Evolutionary conservation across 2,797 vertebrate species (phyloP), one percentile per base, ranked within the genome.

Genomic region (Valencia hispanica): DNA sequence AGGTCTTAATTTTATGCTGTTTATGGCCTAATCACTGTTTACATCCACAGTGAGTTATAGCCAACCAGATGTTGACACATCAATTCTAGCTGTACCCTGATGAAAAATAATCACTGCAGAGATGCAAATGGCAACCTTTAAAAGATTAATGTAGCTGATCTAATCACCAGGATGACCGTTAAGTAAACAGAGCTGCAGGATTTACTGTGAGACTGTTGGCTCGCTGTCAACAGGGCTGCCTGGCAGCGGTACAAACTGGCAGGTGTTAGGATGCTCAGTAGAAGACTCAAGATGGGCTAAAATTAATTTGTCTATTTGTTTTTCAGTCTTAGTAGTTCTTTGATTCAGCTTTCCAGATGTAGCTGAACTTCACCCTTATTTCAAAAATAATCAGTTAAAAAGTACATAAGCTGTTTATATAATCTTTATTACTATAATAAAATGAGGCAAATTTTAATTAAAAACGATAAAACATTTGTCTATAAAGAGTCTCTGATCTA

Each of bases 61-160:
- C 32, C 59, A 66, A 55, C 84, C 90, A 92, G 88, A 91, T 90
- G 87, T 86, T 39, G 73, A 77, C 63, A 74, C 71, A 4, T 89
- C 68, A 88, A 79, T 79, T 80, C 41, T 73, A 70, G 53, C 74
- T 71, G 9, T 50, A 18, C 78, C 59, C 34, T 86, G 78, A 84
- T 79, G 75, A 74, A 68, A 59, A 47, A 74, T 78, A 70, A 34
- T 81, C 53, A 74, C 20, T 86, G 69, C 72, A 77, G 79, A 72
- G 72, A 75, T 75, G 61, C 79, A 88, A 80, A 88, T 75, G 43
- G 68, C 79, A 85, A 73, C 78, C 78, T 88, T 86, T 80, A 77
- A 83, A 71, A 84, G 83, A 90, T 88, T 73, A 86, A 83, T 89
- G 81, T 80, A 72, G 79, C 59, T n/a, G 68, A 83, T 89, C 79